A percentile compares a stretch with the other conserved stretches of the same genome.
These are phyloP conservation scores for Sebastes minor DNA, from an alignment of 2,797 vertebrate species.

Conservation along the genomic window DNA sequence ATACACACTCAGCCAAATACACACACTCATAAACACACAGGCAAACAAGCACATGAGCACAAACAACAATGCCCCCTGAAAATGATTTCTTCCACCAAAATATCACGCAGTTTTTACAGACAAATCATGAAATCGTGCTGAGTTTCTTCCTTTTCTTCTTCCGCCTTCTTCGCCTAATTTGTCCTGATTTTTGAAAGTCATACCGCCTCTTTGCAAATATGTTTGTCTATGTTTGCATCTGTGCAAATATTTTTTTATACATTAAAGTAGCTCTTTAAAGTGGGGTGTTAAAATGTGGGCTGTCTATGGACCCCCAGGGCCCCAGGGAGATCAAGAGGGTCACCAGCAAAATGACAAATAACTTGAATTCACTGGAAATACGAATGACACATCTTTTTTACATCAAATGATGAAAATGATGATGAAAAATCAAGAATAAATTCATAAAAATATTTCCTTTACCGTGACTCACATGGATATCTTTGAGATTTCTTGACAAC, in stretches of 20 bases:
- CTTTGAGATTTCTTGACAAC: neutral
- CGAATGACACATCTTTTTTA: neutral
- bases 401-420: neutral
- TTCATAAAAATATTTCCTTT: too few relatives aligned
- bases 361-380: neutral
- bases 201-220: neutral
- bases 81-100: slow-evolving; percentile 38
- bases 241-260: slow-evolving; percentile 8
- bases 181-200: neutral
- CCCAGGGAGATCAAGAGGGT: slow-evolving; percentile 4
- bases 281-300: neutral
- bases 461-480: neutral
- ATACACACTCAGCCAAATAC: slow-evolving; percentile 82
- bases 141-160: slow-evolving; percentile 24
- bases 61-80: slow-evolving; percentile 45
- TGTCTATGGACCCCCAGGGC: neutral
- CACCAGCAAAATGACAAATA: neutral
- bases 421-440: neutral
- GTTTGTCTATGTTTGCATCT: neutral
- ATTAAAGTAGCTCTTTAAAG: neutral
- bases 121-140: slow-evolving; percentile 28
- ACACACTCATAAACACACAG: slow-evolving; percentile 49
- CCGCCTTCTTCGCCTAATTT: slow-evolving; percentile 18
- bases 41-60: slow-evolving; percentile 71
- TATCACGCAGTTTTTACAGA: slow-evolving; percentile 31